phyloP scores from a whole-genome alignment of 2,113 vertebrate genomes.

The Microcebus murinus region DNA sequence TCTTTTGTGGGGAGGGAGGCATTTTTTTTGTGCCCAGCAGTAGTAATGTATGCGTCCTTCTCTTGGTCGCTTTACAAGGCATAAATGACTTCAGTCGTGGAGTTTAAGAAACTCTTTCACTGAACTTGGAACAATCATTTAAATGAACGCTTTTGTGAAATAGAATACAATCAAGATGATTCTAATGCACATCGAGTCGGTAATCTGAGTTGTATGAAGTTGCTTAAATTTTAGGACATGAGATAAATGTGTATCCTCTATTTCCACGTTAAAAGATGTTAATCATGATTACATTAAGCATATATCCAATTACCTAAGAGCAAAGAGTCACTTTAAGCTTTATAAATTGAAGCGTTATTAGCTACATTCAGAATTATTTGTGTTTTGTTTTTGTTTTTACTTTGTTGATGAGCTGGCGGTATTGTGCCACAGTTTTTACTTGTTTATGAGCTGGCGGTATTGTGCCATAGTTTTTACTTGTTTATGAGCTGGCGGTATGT shows the following conservation, averaged over 20 bases:
- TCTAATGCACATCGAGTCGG: not conserved
- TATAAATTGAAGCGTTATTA: not conserved
- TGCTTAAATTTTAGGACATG: not conserved
- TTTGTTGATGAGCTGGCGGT: not conserved
- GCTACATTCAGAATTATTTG: not conserved
- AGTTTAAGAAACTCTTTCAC: not conserved
- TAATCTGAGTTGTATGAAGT: not conserved
- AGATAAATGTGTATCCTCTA: not conserved
- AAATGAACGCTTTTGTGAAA: constrained; percentile 1
- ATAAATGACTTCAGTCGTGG: not conserved
- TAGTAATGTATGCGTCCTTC: not conserved
- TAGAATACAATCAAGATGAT: not conserved
- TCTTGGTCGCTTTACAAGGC: not conserved
- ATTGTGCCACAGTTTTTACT: not conserved
- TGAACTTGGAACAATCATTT: not conserved
- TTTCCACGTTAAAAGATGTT: not conserved
- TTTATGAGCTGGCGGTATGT: not conserved
- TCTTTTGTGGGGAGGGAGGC: accelerated
- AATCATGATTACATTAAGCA: not conserved
- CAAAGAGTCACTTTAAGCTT: not conserved
- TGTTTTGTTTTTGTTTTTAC: not conserved
- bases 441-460: not conserved
- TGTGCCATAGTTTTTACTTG: not conserved
- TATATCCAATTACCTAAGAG: not conserved
- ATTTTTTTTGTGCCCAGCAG: not conserved